Evolutionary conservation across 2,888 invertebrate species (phyloP).

Genomic region (Ophraella communa): DNA sequence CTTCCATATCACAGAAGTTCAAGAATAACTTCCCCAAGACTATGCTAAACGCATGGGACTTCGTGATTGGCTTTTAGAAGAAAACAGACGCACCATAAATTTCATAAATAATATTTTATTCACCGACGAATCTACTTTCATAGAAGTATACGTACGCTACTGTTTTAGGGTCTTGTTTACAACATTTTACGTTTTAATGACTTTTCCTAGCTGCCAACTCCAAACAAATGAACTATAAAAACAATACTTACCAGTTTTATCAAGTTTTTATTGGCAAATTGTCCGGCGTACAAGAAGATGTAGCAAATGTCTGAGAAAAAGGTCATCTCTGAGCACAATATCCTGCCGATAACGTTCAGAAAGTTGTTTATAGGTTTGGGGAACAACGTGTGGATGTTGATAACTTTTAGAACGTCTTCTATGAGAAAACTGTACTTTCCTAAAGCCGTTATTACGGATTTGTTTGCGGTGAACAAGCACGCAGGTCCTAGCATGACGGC

Average conservation of each 20-base stretch:
- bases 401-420: not conserved
- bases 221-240: no score
- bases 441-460: not conserved
- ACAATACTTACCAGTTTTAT: constrained; percentile 5
- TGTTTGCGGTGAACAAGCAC: not conserved
- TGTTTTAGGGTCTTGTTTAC: no score
- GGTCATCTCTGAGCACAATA: constrained; percentile 10
- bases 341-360: not conserved
- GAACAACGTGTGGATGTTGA: constrained; percentile 4
- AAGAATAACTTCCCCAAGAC: no score
- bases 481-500: constrained; percentile 74
- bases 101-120: no score
- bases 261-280: not conserved
- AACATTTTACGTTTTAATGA: no score
- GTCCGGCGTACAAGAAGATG: constrained; percentile 1
- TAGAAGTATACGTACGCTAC: no score
- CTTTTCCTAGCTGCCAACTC: no score
- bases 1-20: no score
- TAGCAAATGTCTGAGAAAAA: constrained; percentile 9
- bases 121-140: no score
- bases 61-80: no score
- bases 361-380: not conserved
- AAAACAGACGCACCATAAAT: no score
- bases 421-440: constrained; percentile 1
- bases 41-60: no score